Base-by-base conservation (phyloP, 2,888 invertebrate genomes). In the Parapristionchus giblindavisi region DNA sequence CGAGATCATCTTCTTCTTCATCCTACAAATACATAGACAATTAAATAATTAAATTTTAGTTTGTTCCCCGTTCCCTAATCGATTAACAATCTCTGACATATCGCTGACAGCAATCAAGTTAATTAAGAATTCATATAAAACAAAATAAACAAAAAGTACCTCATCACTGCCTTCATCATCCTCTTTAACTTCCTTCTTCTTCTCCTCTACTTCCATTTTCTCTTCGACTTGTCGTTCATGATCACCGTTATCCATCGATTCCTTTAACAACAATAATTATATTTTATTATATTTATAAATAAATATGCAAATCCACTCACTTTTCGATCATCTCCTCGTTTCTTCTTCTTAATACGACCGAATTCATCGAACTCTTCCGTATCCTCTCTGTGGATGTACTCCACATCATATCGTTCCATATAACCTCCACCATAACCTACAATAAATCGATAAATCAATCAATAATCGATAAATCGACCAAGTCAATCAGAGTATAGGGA, bases 341-440 rank as follows among this genome's bases (percentile, higher is more conserved):
- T 87, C 75, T 75, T 79, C 76, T 85, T 85, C 79, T 87, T 87
- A 72, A 79, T 83, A 21, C 87, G 76, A 5, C 87, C 87, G 76
- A 86, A 87, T 76, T 98, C 98, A 90, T 99, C 99, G 89, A 94
- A 98, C 89, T 98, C 98, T 88, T 94, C 95, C 87, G 96, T 95
- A 14, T 93, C 93, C 72, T 92, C 92, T 68, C 94, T 91, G 85
- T 94, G 92, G 83, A 95, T 94, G 88, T 99, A 99, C 88, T 99
- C 98, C 1, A 98, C 96, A 83, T 89, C 80, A 70, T 87, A 90
- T 68, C 90, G 84, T 80, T 90, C 90, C 88, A 89, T 90, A 81
- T 89, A 90, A 17, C 90, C 90, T n/a, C 90, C 90, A 40, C 90
- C 90, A 85, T 89, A 90, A 27, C 90, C 90, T 88, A 72, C 17